Evolutionary conservation across 2,113 vertebrate species (phyloP).

Genomic region (Eleginops maclovinus): DNA sequence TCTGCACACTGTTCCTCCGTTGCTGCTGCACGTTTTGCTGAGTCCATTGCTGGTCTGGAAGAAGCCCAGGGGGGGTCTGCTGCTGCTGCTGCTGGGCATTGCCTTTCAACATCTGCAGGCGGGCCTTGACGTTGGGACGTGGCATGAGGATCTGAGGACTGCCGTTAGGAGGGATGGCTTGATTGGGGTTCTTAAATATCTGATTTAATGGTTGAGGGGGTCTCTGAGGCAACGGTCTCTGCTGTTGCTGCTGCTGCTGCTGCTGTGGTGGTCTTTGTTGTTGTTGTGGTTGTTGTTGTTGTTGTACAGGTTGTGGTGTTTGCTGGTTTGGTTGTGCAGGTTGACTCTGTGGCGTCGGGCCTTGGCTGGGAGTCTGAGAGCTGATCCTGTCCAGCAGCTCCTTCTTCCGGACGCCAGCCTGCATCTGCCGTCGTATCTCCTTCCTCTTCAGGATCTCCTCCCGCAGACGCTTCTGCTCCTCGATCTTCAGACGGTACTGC

Average conservation of each 20-base stretch:
- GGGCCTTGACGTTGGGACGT: constrained; percentile 75
- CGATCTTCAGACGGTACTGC: constrained; percentile 94
- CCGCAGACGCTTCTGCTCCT: constrained; percentile 95
- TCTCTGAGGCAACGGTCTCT: constrained; percentile 63
- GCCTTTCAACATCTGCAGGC: constrained; percentile 73
- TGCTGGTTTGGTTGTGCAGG: constrained; percentile 54
- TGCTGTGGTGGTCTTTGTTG: neutral
- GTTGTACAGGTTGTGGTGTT: constrained; percentile 43
- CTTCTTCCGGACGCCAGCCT: constrained; percentile 94
- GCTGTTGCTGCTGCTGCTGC: constrained; percentile 68
- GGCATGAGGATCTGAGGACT: constrained; percentile 36
- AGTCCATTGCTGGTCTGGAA: constrained; percentile 58
- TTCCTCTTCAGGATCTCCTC: constrained; percentile 95
- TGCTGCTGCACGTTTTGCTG: constrained; percentile 70
- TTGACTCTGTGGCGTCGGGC: constrained; percentile 48
- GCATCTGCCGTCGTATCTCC: constrained; percentile 94
- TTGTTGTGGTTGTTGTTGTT: constrained; percentile 35
- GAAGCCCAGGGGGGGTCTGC: constrained; percentile 42
- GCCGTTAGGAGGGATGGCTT: constrained; percentile 57
- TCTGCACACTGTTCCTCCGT: constrained; percentile 68
- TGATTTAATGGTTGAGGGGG: constrained; percentile 59
- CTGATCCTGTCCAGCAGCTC: constrained; percentile 93
- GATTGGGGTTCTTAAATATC: constrained; percentile 54
- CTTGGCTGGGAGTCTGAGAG: constrained; percentile 74
- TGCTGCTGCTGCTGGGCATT: constrained; percentile 47